These are phyloP conservation scores for Boloria selene DNA, from an alignment of 2,888 invertebrate species.

Conservation along the genomic window DNA sequence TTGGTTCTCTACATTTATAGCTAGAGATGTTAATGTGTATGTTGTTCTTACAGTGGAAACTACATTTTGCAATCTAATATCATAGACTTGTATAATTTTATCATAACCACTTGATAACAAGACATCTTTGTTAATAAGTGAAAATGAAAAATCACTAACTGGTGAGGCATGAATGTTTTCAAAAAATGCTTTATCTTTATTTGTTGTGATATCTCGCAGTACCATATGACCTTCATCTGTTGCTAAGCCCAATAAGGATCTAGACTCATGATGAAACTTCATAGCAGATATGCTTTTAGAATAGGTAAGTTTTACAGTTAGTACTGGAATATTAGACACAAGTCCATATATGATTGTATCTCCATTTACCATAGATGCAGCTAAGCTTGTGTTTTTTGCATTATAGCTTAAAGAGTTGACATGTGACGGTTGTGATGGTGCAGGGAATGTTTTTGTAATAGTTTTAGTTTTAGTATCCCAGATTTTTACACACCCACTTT, in stretches of 20 bases:
- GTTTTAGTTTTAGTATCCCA: constrained; percentile 78
- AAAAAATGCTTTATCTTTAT: constrained; percentile 73
- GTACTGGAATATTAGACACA: constrained; percentile 73
- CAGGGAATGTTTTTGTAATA: constrained; percentile 72
- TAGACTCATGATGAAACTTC: constrained; percentile 75
- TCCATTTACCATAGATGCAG: constrained; percentile 74
- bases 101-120: constrained; percentile 82
- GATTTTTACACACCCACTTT: constrained; percentile 72
- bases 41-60: constrained; percentile 70
- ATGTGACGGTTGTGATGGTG: constrained; percentile 62
- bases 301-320: constrained; percentile 66
- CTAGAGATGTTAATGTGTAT: constrained; percentile 65
- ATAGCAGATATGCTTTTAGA: constrained; percentile 74
- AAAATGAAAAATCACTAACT: constrained; percentile 81
- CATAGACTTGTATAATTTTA: constrained; percentile 81
- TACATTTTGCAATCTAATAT: constrained; percentile 73
- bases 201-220: constrained; percentile 69
- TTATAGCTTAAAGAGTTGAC: constrained; percentile 74
- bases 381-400: constrained; percentile 74
- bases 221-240: constrained; percentile 78
- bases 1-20: constrained; percentile 71
- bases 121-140: constrained; percentile 79
- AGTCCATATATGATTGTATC: constrained; percentile 77
- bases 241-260: constrained; percentile 72
- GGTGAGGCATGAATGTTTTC: constrained; percentile 81